Evolutionary conservation across 2,797 vertebrate genomes (phyloP), one percentile per base, ranked within the genome.

Genomic region (Rachycentron canadum): DNA sequence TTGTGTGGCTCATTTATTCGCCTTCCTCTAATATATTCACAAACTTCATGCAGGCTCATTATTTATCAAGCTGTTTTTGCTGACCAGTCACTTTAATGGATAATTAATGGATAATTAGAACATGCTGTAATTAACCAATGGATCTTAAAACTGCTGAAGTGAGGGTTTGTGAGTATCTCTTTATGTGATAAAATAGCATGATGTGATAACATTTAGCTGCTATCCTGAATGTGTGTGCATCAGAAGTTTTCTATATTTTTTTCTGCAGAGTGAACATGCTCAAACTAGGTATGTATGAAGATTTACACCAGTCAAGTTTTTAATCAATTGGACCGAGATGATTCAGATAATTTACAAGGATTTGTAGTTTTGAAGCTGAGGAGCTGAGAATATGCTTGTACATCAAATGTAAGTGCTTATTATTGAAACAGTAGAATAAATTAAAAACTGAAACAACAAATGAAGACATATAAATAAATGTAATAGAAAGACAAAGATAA

Each of bases 71-170:
- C 75, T 69, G 53, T 87, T 90, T 92, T 77, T 89, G 93, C 92
- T 93, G 88, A 93, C 89, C 73, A 75, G 49, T 83, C 89, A 75
- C 68, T 78, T 78, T 56, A 84, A 84, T 86, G 70, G 83, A 90
- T 92, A 91, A 92, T 91, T 87, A 86, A 82, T 71, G 43, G 57
- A 78, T 88, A 88, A 93, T 90, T 91, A 88, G 30, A 87, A 78
- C 50, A 57, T 77, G 61, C 45, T 10, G 57, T 70, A 78, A 90
- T 89, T 89, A 90, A 82, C 79, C 77, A 82, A 73, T 71, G 69
- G 77, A 75, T 84, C 74, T 77, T 43, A 77, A 86, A 90, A 84
- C 34, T 88, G 91, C 86, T 91, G 87, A 90, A 76, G 17, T n/a
- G 21, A 71, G 43, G 36, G 6, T 69, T 84, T 82, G 25, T 8